A percentile compares a stretch with the other conserved stretches of the same genome.
Evolutionary conservation across 2,113 vertebrate species (phyloP).

Genomic region (Apteryx mantelli): DNA sequence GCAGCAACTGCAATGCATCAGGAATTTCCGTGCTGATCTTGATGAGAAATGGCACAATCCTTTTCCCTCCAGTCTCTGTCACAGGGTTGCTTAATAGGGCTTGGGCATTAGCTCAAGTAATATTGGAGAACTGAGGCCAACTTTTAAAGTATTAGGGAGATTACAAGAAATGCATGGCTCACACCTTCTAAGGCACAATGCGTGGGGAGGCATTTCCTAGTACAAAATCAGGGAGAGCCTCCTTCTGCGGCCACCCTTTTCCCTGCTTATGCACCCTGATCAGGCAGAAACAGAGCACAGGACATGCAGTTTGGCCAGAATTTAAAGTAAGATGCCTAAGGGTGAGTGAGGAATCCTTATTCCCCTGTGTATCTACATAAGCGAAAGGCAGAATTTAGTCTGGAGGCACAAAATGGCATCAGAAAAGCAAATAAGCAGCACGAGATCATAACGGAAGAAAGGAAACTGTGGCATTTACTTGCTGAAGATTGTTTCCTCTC

Average conservation of each 20-base stretch:
- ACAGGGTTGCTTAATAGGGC: conserved; percentile 46
- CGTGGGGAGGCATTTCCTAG: neutral
- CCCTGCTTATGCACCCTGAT: neutral
- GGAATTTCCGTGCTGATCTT: neutral
- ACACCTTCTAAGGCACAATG: neutral
- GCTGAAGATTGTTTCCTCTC: conserved; percentile 52
- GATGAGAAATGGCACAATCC: neutral
- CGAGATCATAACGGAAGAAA: neutral
- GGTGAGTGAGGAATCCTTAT: neutral
- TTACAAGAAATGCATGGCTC: conserved; percentile 6
- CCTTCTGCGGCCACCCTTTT: neutral
- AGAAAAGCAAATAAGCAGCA: conserved; percentile 27
- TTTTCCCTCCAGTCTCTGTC: conserved; percentile 14
- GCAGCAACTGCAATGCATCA: neutral
- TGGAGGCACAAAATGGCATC: conserved; percentile 11
- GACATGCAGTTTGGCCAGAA: neutral
- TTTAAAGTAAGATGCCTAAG: neutral
- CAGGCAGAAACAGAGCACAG: neutral
- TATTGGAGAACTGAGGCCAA: conserved; percentile 24
- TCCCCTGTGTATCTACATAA: neutral
- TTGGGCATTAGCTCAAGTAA: conserved; percentile 28
- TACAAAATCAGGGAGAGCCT: neutral
- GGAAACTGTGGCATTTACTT: conserved; percentile 25
- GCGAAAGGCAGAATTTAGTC: neutral
- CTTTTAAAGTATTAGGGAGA: conserved; percentile 54